Base-by-base conservation (phyloP, 2,888 invertebrate genomes). In the Ethmia dodecea region DNA sequence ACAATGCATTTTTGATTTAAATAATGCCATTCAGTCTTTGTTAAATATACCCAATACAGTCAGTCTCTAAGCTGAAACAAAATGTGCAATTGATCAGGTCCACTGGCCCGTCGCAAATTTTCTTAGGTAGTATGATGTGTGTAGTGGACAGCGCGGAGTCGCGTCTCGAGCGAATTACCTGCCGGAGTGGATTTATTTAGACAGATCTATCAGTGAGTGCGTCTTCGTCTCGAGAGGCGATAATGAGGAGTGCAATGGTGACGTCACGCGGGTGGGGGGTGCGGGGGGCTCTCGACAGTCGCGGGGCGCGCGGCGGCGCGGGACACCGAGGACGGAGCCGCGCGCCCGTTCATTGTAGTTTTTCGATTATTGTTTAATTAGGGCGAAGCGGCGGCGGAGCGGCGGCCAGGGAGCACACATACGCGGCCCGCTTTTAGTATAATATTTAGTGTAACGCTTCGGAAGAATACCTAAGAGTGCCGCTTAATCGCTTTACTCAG, bases 331-430 rank as follows among this genome's bases (percentile, higher is more conserved):
- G 75, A 74, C 75, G 77, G 70, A 75, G 79, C 78, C 73, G 77
- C 71, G 80, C 80, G 81, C 81, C 75, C 81, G 84, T 78, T 84
- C 81, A 83, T 84, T 84, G 84, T 84, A 84, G 81, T 84, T 83
- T 84, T 84, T 84, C 84, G 84, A 86, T 86, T 86, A 84, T 84
- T 86, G 84, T 86, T 84, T 86, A 84, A 86, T 84, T 86, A 86
- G 84, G 84, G 83, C 84, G 83, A 84, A 83, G 83, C 84, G 83
- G 84, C 84, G 81, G 81, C 83, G 80, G 72, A 75, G 79, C 83
- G 83, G 75, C 83, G 79, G 79, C 76, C 80, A 80, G 81, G 61
- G 61, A 46, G 38, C 47, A 46, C 45, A 48, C 63, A 72, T 55
- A 40, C 45, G 62, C 71, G 80, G 81, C 64, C 74, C 77, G 81